phyloP scores from a whole-genome alignment of 2,113 vertebrate genomes.

The Leiothrix lutea region DNA sequence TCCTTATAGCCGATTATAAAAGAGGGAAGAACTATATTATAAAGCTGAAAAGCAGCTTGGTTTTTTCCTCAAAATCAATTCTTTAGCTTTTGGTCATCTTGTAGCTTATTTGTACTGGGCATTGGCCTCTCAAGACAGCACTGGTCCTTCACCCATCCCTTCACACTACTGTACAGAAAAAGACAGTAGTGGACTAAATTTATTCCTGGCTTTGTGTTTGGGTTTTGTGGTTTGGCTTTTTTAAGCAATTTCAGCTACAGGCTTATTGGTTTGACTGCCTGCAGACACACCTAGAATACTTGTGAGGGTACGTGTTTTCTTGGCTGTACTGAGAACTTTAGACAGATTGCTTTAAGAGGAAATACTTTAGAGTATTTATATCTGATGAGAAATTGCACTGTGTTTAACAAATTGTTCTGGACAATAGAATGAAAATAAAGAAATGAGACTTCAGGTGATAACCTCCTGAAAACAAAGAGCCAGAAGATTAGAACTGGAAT shows the following conservation, averaged over 20 bases:
- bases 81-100: neutral
- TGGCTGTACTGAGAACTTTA: neutral
- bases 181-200: neutral
- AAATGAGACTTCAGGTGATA: neutral
- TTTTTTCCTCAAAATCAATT: neutral
- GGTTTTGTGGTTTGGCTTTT: neutral
- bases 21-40: neutral
- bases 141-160: neutral
- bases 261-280: neutral
- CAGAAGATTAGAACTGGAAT: neutral
- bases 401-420: neutral
- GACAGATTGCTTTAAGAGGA: neutral
- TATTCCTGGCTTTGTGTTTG: neutral
- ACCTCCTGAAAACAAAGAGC: neutral
- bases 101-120: neutral
- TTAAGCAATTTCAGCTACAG: neutral
- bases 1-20: neutral
- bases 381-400: neutral
- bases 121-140: neutral
- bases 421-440: neutral
- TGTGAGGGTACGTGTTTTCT: neutral
- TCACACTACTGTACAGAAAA: neutral
- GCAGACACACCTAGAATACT: neutral
- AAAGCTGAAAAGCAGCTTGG: neutral
- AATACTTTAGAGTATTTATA: neutral